A percentile compares a stretch with the other conserved stretches of the same genome.
Evolutionary conservation across 2,113 vertebrate genomes (phyloP).

Genomic region (Thermophis baileyi): DNA sequence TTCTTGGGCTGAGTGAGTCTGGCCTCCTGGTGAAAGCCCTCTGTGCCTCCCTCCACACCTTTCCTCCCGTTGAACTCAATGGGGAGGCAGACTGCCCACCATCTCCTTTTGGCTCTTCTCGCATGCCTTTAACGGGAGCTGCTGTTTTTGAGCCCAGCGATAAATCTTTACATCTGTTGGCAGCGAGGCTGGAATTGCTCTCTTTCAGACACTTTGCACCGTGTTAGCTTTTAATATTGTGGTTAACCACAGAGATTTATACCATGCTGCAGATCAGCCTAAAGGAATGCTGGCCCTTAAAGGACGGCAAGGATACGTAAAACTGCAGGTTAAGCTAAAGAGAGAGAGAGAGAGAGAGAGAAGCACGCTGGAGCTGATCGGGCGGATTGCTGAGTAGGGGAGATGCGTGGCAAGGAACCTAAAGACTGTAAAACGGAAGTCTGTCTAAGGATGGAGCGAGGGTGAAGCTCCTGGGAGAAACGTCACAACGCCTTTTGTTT

Average conservation of each 20-base stretch:
- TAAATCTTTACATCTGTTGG: neutral
- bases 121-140: neutral
- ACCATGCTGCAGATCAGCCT: constrained; percentile 40
- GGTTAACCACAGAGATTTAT: constrained; percentile 45
- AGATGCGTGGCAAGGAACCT: neutral
- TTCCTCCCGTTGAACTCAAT: fast-evolving
- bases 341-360: neutral
- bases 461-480: neutral
- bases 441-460: neutral
- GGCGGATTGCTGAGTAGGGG: neutral
- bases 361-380: constrained; percentile 1
- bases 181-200: constrained; percentile 13
- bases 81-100: fast-evolving
- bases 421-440: fast-evolving
- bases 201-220: constrained; percentile 26
- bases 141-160: neutral
- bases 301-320: neutral
- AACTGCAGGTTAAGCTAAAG: constrained; percentile 9
- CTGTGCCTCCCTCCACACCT: neutral
- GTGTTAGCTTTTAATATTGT: constrained; percentile 19
- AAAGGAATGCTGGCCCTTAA: constrained; percentile 29
- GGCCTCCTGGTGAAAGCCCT: neutral
- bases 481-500: neutral
- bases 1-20: neutral
- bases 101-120: neutral